Conservation (phyloP, 2,113 vertebrate genomes). For the Himantopus leucocephalus region DNA sequence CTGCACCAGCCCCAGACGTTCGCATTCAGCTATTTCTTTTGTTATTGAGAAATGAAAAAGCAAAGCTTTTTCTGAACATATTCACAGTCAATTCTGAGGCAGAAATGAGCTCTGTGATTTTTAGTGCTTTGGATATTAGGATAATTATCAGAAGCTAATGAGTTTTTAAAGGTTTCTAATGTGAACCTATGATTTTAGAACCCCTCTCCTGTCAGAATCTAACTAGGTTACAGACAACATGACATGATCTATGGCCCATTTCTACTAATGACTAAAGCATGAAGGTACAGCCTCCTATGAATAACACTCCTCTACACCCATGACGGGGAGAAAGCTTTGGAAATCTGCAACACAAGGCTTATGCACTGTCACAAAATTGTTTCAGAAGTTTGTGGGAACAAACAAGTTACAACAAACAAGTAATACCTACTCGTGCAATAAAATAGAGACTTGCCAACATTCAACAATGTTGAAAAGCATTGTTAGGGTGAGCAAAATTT, state of each 20-base stretch:
- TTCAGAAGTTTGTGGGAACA: conserved; percentile 21
- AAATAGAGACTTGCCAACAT: neutral
- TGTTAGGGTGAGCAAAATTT: neutral
- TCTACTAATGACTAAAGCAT: conserved; percentile 65
- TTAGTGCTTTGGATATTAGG: conserved; percentile 72
- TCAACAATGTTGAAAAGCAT: fast-evolving
- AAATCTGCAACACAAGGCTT: conserved; percentile 8
- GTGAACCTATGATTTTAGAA: conserved; percentile 72
- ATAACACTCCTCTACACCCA: conserved; percentile 7
- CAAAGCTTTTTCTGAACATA: conserved; percentile 35
- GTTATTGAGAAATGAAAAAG: conserved; percentile 39
- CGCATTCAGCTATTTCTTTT: conserved; percentile 31
- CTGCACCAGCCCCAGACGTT: neutral
- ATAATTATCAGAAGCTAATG: conserved; percentile 77
- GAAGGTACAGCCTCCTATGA: conserved; percentile 40
- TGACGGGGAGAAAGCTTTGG: neutral
- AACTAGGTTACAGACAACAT: conserved; percentile 72
- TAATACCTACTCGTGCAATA: neutral
- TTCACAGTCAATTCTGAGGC: conserved; percentile 45
- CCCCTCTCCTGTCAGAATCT: conserved; percentile 58
- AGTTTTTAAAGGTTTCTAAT: conserved; percentile 77
- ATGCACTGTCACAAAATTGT: neutral
- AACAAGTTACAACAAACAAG: neutral
- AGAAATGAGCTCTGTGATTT: conserved; percentile 69
- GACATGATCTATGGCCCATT: conserved; percentile 73